Percentiles rank a stretch among this genome's conserved stretches.
phyloP scores from a whole-genome alignment of 2,888 invertebrate genomes.

The Tetragonula carbonaria region DNA sequence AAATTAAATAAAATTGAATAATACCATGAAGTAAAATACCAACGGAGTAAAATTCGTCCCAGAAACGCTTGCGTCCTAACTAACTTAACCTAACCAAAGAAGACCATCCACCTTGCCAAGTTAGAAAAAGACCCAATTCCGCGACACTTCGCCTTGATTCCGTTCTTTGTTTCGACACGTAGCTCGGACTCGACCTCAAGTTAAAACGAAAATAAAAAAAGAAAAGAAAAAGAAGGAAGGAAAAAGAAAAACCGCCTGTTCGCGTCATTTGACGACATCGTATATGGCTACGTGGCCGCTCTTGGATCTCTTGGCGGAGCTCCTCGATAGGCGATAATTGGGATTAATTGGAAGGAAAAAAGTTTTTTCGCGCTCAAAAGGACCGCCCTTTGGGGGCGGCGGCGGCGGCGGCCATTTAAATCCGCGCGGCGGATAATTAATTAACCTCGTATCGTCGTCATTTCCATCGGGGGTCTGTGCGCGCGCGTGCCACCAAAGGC shows the following conservation, averaged over 20 bases:
- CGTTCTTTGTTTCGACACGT: not conserved
- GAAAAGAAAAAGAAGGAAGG: too few relatives aligned
- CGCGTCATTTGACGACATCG: not conserved
- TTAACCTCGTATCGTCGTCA: slow-evolving; percentile 61
- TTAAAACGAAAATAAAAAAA: too few relatives aligned
- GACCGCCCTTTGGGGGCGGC: slow-evolving; percentile 24
- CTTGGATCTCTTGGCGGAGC: slow-evolving; percentile 8
- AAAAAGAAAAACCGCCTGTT: not conserved
- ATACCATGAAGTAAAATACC: too few relatives aligned
- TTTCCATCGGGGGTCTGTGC: slow-evolving; percentile 57
- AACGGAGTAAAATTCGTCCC: too few relatives aligned
- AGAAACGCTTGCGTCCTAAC: not conserved
- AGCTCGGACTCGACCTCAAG: not conserved
- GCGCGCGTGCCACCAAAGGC: slow-evolving; percentile 13
- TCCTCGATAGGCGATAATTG: slow-evolving; percentile 47
- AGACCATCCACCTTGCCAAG: not conserved
- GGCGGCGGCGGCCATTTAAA: slow-evolving; percentile 48
- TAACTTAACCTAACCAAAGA: not conserved
- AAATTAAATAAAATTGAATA: too few relatives aligned
- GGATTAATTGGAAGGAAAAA: slow-evolving; percentile 55
- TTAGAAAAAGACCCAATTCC: not conserved
- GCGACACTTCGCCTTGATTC: not conserved
- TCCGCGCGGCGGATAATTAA: slow-evolving; percentile 58
- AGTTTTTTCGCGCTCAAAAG: slow-evolving; percentile 49
- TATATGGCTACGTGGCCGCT: too few relatives aligned